A percentile compares a stretch with the other conserved stretches of the same genome.
Conservation (phyloP, 2,113 vertebrate genomes). For the Bolborhynchus lineola region DNA sequence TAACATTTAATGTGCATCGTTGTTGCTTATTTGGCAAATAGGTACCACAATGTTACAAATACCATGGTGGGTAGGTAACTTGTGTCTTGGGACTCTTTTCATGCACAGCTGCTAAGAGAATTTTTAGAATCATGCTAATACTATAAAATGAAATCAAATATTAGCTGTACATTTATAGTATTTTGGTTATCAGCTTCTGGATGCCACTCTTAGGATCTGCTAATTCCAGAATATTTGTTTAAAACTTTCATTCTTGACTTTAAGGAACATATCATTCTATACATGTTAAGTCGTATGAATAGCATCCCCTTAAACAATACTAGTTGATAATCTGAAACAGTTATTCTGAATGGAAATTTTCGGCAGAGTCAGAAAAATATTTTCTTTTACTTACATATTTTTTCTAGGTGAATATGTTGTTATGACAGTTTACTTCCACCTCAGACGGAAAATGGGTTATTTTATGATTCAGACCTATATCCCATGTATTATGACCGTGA, state of each 20-base stretch:
- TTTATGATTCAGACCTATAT: slow-evolving; percentile 99
- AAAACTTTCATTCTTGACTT: background rate
- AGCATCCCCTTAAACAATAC: background rate
- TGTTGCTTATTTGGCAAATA: background rate
- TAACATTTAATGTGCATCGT: background rate
- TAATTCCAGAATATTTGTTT: background rate
- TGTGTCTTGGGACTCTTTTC: background rate
- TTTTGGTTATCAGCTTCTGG: background rate
- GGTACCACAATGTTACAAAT: background rate
- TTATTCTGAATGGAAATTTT: background rate
- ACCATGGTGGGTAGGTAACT: background rate
- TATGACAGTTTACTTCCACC: slow-evolving; percentile 97
- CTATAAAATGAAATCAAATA: background rate
- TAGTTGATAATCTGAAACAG: background rate
- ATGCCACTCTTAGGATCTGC: background rate
- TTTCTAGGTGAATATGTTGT: slow-evolving; percentile 95
- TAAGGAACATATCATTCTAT: background rate
- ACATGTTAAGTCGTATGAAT: background rate
- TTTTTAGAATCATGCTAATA: background rate
- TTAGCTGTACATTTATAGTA: background rate
- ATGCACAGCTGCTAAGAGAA: background rate
- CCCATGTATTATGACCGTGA: slow-evolving; percentile 99
- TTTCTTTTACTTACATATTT: background rate
- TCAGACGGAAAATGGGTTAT: slow-evolving; percentile 98
- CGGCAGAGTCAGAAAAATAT: background rate